A percentile compares a stretch with the other conserved stretches of the same genome.
Evolutionary conservation across 53 echinoderm and acorn worm species (phyloP).

Genomic region (Mesocentrotus franciscanus): DNA sequence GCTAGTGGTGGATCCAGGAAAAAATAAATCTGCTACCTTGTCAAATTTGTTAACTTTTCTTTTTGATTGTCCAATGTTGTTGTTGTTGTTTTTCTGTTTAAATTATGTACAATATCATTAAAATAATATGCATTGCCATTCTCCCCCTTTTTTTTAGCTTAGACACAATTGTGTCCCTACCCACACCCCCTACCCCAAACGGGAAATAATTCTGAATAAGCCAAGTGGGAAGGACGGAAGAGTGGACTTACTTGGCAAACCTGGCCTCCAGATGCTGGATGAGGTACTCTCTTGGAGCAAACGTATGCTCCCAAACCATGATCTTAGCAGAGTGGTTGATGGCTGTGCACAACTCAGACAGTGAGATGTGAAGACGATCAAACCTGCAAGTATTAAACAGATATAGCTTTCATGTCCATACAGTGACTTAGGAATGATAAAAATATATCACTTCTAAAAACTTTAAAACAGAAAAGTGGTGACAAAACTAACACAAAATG

Average conservation of each 20-base stretch:
- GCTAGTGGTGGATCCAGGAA: too few relatives aligned
- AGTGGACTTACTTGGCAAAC: constrained; percentile 89
- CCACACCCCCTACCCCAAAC: background rate
- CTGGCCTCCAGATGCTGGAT: constrained; percentile 95
- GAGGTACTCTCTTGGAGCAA: constrained; percentile 91
- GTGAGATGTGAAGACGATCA: constrained; percentile 91
- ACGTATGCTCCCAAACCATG: constrained; percentile 93
- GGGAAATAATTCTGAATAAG: background rate
- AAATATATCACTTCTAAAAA: background rate
- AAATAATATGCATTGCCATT: background rate
- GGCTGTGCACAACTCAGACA: constrained; percentile 93
- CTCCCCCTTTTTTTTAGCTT: background rate
- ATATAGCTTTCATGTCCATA: background rate
- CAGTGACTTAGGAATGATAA: background rate
- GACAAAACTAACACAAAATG: background rate
- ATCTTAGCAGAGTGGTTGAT: constrained; percentile 96
- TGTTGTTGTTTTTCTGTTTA: too few relatives aligned
- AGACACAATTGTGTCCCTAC: background rate
- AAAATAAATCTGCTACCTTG: too few relatives aligned
- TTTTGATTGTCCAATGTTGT: too few relatives aligned
- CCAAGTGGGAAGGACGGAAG: background rate
- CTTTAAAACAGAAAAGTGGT: background rate
- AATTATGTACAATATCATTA: too few relatives aligned
- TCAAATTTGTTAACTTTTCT: too few relatives aligned
- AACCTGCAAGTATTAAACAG: background rate